Base-by-base conservation (phyloP, 2,797 vertebrate species). In the Columba guinea region DNA sequence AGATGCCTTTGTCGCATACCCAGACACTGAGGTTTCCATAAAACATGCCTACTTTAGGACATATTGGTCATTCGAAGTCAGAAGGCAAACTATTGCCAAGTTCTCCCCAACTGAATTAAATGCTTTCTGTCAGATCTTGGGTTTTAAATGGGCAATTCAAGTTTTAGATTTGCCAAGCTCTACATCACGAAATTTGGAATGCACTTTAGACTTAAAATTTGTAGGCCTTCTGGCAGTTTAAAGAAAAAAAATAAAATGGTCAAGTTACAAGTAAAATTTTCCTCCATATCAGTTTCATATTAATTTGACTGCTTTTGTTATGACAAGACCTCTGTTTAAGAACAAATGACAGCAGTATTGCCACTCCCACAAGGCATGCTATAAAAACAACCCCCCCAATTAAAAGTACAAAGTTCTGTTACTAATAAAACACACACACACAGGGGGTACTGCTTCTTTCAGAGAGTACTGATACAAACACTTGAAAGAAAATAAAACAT, bases 401-500 rank as follows among this genome's bases (percentile, higher is more conserved):
- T 81, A 84, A 62, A 12, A 70, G 27, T 30, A 80, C 2, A 5
- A 92, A 71, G 82, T 30, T 35, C 74, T 64, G 19, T 55, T 82
- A 75, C 64, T 84, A 94, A 80, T 82, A 79, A 96, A 91, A 89
- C 30, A 89, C 24, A 77, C 26, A 78, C 24, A 22, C 7, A n/a
- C 16, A 88, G 32, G 60, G 23, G 12, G 23, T 51, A 78, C 12
- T 68, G 48, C 24, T 95, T 75, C 76, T 90, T 95, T 88, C 73
- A 73, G 41, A 34, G 83, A 91, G 52, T 77, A 86, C 6, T 37
- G 26, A 91, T 49, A 84, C 11, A 87, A 76, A 87, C 87, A 56
- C 53, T 55, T 93, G 37, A 88, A 76, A 85, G 63, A 87, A 91
- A 90, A 84, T 49, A 35, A 16, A 81, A 79, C 13, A 83, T 75